phyloP scores from a whole-genome alignment of 2,888 invertebrate genomes.

The Ichneumon xanthorius region DNA sequence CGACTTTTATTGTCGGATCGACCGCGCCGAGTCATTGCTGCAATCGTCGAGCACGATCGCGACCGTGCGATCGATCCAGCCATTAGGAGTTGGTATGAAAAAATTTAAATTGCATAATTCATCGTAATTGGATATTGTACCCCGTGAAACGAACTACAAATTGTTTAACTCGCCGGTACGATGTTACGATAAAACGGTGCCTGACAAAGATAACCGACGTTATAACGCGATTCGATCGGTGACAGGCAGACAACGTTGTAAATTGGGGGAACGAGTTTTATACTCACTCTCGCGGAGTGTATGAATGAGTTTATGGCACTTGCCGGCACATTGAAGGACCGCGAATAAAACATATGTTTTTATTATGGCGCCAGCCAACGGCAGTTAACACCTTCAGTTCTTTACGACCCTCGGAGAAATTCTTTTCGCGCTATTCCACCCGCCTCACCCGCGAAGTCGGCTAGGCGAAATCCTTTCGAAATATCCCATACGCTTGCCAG shows the following conservation, averaged over 20 bases:
- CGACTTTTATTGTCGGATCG: slow-evolving; percentile 51
- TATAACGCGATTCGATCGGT: slow-evolving; percentile 52
- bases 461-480: slow-evolving; percentile 29
- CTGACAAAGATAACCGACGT: slow-evolving; percentile 36
- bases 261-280: slow-evolving; percentile 69
- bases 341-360: slow-evolving; percentile 75
- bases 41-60: slow-evolving; percentile 29
- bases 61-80: slow-evolving; percentile 15
- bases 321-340: slow-evolving; percentile 59
- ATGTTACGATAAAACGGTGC: neutral
- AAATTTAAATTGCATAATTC: slow-evolving; percentile 49
- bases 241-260: slow-evolving; percentile 68
- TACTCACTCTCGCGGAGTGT: slow-evolving; percentile 66
- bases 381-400: slow-evolving; percentile 72
- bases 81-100: slow-evolving; percentile 43
- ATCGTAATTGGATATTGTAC: slow-evolving; percentile 62
- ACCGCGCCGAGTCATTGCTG: slow-evolving; percentile 57
- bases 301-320: slow-evolving; percentile 74
- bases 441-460: neutral
- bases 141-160: slow-evolving; percentile 44
- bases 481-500: slow-evolving; percentile 36
- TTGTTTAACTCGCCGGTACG: slow-evolving; percentile 37
- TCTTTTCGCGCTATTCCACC: slow-evolving; percentile 44
- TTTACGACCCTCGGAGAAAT: slow-evolving; percentile 63
- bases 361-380: slow-evolving; percentile 75